These are phyloP conservation scores for Trichonephila clavipes DNA, from an alignment of 1,140 invertebrate genomes.

Conservation along the genomic window DNA sequence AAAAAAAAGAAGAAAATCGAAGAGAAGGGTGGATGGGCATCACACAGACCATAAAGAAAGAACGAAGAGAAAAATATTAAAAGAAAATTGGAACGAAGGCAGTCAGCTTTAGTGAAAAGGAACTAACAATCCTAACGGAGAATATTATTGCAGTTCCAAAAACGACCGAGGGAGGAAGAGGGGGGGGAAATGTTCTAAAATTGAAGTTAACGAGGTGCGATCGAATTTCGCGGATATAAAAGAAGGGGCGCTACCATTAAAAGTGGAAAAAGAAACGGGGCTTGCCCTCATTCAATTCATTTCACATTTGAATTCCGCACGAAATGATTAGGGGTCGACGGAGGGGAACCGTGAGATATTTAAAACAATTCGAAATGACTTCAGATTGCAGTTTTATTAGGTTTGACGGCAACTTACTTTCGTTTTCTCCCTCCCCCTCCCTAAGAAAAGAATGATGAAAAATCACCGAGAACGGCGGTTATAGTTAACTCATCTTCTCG, in stretches of 20 bases:
- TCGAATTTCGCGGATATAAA: constrained; percentile 43
- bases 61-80: not conserved
- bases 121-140: not conserved
- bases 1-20: not conserved
- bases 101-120: not conserved
- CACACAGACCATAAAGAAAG: not conserved
- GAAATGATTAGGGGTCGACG: constrained; percentile 3
- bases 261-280: not conserved
- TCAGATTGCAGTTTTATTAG: not conserved
- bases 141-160: constrained; percentile 19
- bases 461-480: not conserved
- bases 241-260: not conserved
- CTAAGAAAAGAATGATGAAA: not conserved
- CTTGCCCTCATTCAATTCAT: constrained; percentile 25
- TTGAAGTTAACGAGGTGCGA: constrained; percentile 49
- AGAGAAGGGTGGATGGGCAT: not conserved
- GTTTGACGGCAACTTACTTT: not conserved
- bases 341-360: constrained; percentile 35
- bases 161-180: not conserved
- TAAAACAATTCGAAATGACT: constrained; percentile 40
- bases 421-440: not conserved
- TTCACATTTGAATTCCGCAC: constrained; percentile 12
- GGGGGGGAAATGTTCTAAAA: not conserved
- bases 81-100: not conserved
- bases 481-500: not conserved